Conservation (phyloP, 1,140 invertebrate genomes). For the Pemphigus obesinymphae region DNA sequence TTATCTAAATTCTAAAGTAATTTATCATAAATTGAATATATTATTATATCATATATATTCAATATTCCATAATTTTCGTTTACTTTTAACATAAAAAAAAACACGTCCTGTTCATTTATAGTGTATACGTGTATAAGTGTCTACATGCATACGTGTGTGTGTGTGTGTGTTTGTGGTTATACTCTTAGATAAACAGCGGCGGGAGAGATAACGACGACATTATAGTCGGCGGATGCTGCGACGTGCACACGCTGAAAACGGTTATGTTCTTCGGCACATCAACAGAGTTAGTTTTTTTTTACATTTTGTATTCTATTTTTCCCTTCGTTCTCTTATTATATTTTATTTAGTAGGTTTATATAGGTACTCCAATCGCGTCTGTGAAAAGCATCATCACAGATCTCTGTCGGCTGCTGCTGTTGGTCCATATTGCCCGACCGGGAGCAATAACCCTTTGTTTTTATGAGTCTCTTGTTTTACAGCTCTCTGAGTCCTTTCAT, state of each 20-base stretch:
- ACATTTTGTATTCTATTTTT: no score
- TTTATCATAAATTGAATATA: no score
- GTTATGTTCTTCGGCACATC: constrained; percentile 5
- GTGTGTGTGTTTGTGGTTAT: neutral
- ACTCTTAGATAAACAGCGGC: neutral
- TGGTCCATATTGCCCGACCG: constrained; percentile 16
- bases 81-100: no score
- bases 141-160: neutral
- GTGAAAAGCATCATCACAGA: neutral
- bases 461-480: constrained; percentile 21
- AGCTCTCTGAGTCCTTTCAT: neutral
- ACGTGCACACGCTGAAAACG: neutral
- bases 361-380: neutral
- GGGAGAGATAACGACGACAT: neutral
- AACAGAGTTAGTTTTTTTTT: neutral
- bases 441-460: constrained; percentile 24
- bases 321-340: neutral
- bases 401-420: neutral
- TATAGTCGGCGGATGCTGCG: neutral
- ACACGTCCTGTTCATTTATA: no score
- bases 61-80: no score
- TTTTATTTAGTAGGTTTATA: no score
- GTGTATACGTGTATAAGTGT: no score
- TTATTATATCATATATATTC: no score
- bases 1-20: no score